Evolutionary conservation across 2,888 invertebrate species (phyloP).

Genomic region (Dermolepida albohirtum): DNA sequence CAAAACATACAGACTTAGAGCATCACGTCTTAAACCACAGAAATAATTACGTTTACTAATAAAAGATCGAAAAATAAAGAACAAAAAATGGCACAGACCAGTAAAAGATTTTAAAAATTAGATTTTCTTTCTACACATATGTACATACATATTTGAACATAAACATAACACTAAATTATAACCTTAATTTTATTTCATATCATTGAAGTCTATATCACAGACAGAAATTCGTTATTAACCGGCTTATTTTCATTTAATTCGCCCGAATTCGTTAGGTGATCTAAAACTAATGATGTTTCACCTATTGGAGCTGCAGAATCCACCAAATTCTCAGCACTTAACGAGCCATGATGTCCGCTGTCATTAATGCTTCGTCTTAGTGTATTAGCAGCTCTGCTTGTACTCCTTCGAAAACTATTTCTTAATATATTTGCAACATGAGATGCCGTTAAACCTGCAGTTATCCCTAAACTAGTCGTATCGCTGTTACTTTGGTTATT

Average conservation of each 20-base stretch:
- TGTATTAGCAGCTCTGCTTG: slow-evolving; percentile 59
- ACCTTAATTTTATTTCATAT: background rate
- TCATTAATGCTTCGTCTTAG: slow-evolving; percentile 52
- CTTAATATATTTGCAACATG: slow-evolving; percentile 71
- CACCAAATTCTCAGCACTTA: slow-evolving; percentile 72
- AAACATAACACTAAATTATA: too few species aligned
- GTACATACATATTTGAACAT: too few species aligned
- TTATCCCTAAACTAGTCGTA: too few species aligned
- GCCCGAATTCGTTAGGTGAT: slow-evolving; percentile 53
- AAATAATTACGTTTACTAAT: background rate
- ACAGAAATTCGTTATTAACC: slow-evolving; percentile 55
- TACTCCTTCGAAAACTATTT: slow-evolving; percentile 69
- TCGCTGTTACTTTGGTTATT: slow-evolving; percentile 33
- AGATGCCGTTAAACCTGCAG: slow-evolving; percentile 67
- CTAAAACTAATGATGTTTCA: slow-evolving; percentile 62
- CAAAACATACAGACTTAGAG: too few species aligned
- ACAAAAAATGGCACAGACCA: slow-evolving; percentile 37
- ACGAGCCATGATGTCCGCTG: slow-evolving; percentile 61
- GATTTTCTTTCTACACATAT: too few species aligned
- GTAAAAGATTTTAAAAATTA: slow-evolving; percentile 12
- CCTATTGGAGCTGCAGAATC: slow-evolving; percentile 73
- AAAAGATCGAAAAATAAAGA: slow-evolving; percentile 5
- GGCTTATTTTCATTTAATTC: slow-evolving; percentile 53
- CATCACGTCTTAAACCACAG: background rate
- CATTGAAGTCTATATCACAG: slow-evolving; percentile 61